Evolutionary conservation across 2,797 vertebrate species (phyloP).

Genomic region (Eulemur rubriventer): DNA sequence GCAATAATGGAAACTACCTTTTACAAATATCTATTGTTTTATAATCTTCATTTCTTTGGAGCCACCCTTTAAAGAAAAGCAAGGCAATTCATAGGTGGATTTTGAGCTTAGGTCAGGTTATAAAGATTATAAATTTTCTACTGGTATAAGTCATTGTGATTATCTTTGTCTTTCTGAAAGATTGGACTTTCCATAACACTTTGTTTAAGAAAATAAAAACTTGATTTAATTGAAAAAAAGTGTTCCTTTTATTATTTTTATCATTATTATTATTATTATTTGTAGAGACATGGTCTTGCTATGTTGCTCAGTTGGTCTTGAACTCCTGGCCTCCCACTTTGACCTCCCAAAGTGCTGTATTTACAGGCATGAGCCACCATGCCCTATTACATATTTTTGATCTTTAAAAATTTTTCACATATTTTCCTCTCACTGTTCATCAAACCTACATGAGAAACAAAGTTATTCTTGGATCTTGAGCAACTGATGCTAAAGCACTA

Average conservation of each 20-base stretch:
- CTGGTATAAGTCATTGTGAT: background rate
- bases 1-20: background rate
- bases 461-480: background rate
- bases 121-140: background rate
- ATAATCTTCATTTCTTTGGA: background rate
- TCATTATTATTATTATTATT: too few relatives aligned
- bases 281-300: background rate
- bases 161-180: constrained; percentile 40
- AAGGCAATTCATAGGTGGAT: background rate
- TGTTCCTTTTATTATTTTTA: background rate
- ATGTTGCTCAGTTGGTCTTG: background rate
- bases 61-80: constrained; percentile 15
- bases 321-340: background rate
- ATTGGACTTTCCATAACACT: background rate
- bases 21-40: background rate
- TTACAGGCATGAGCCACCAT: background rate
- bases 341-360: too few relatives aligned
- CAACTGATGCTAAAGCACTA: background rate
- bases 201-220: constrained; percentile 66
- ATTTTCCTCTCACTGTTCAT: background rate
- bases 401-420: background rate
- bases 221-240: background rate
- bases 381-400: background rate
- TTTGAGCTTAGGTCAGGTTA: background rate
- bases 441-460: background rate